phyloP scores from a whole-genome alignment of 2,888 invertebrate genomes.

The Ichneumon xanthorius region DNA sequence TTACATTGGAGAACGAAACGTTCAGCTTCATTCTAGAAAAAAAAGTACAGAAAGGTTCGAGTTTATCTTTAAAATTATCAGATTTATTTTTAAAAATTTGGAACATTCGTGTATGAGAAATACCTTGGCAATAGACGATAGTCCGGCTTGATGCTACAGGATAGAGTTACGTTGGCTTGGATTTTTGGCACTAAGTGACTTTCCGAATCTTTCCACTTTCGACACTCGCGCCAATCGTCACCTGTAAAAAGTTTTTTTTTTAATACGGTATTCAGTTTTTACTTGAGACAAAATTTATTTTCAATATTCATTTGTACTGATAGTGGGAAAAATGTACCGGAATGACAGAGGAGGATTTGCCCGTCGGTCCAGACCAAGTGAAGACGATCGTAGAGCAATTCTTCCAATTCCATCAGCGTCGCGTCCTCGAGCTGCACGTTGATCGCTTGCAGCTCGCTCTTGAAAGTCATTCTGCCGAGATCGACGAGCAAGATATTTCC shows the following conservation, averaged over 20 bases:
- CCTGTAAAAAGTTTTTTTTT: conserved; percentile 81
- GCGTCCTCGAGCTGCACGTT: conserved; percentile 90
- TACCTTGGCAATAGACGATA: conserved; percentile 89
- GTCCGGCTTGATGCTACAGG: conserved; percentile 91
- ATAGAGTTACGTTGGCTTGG: conserved; percentile 88
- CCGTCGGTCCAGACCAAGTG: conserved; percentile 89
- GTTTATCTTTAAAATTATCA: neutral
- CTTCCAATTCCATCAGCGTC: conserved; percentile 93
- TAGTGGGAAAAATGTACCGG: conserved; percentile 82
- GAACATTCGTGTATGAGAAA: conserved; percentile 10
- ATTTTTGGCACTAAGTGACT: conserved; percentile 91
- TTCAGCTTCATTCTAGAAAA: conserved; percentile 90
- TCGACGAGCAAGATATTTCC: conserved; percentile 91
- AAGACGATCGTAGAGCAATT: conserved; percentile 91
- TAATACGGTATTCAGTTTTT: neutral
- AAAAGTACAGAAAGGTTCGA: neutral
- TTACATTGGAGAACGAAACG: conserved; percentile 89
- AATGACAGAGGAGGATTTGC: conserved; percentile 88
- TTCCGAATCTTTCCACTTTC: conserved; percentile 90
- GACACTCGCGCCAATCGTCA: conserved; percentile 91
- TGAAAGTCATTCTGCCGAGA: conserved; percentile 89
- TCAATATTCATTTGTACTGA: neutral
- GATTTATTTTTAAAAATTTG: neutral
- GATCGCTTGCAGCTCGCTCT: conserved; percentile 90
- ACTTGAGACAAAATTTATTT: neutral